Evolutionary conservation across 2,113 vertebrate species (phyloP).

Genomic region (Erythrocercus mccallii): DNA sequence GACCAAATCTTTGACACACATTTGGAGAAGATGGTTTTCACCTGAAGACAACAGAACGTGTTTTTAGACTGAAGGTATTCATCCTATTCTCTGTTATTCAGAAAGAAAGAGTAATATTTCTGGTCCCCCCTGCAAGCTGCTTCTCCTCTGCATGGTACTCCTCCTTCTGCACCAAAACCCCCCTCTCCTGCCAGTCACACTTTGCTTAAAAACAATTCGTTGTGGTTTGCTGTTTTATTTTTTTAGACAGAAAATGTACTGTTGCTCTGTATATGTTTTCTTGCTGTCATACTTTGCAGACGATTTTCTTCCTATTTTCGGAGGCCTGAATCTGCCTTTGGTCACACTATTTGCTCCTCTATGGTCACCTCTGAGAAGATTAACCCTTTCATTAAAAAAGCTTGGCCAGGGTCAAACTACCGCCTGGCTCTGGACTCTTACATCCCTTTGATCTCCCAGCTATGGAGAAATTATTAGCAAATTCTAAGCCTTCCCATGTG

Average conservation of each 20-base stretch:
- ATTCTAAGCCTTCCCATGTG: slow-evolving; percentile 98
- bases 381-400: slow-evolving; percentile 99
- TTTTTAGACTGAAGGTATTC: slow-evolving; percentile 7
- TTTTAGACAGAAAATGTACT: slow-evolving; percentile 74
- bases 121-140: slow-evolving; percentile 17
- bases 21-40: background rate
- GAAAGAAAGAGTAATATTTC: slow-evolving; percentile 33
- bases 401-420: slow-evolving; percentile 94
- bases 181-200: background rate
- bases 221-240: slow-evolving; percentile 53
- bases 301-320: slow-evolving; percentile 85
- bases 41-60: slow-evolving; percentile 1
- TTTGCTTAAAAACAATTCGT: slow-evolving; percentile 60
- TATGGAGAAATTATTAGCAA: slow-evolving; percentile 98
- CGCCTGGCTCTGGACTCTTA: slow-evolving; percentile 84
- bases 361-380: slow-evolving; percentile 99
- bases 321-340: slow-evolving; percentile 94
- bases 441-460: slow-evolving; percentile 96
- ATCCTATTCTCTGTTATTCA: slow-evolving; percentile 31
- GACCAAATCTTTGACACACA: background rate
- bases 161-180: background rate
- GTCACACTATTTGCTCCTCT: slow-evolving; percentile 98
- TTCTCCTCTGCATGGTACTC: background rate
- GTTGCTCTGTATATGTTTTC: slow-evolving; percentile 84
- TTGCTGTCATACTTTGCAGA: slow-evolving; percentile 84